Conservation (phyloP, 2,113 vertebrate genomes). For the Narcine bancroftii region DNA sequence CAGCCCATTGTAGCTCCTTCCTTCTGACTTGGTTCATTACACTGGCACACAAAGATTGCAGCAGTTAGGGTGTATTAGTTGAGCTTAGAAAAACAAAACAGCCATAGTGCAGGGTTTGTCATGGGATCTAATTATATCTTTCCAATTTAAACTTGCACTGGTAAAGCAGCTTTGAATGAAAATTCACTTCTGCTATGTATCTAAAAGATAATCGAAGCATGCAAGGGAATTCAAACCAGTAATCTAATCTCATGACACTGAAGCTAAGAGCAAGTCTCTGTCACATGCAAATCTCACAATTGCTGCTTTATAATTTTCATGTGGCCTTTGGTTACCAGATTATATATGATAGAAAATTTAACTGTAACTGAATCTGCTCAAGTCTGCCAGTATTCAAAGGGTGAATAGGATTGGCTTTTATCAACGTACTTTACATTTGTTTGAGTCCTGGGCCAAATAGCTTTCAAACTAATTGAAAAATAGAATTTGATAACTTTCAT, state of each 20-base stretch:
- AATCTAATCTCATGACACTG: background rate
- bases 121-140: background rate
- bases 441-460: background rate
- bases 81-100: background rate
- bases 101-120: background rate
- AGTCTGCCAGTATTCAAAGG: background rate
- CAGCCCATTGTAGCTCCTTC: background rate
- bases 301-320: conserved; percentile 21
- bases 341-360: background rate
- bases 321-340: background rate
- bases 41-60: background rate
- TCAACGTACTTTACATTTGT: background rate
- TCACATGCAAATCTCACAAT: conserved; percentile 23
- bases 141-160: background rate
- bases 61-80: background rate
- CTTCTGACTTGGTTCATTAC: background rate
- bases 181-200: background rate
- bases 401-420: background rate
- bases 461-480: conserved; percentile 9
- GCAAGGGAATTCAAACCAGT: background rate
- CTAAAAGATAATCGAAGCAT: background rate
- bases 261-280: conserved; percentile 1
- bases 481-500: conserved; percentile 21
- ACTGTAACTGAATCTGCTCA: conserved; percentile 9
- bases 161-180: background rate